Evolutionary conservation across 2,113 vertebrate genomes (phyloP).

Genomic region (Ancistrus triradiatus): DNA sequence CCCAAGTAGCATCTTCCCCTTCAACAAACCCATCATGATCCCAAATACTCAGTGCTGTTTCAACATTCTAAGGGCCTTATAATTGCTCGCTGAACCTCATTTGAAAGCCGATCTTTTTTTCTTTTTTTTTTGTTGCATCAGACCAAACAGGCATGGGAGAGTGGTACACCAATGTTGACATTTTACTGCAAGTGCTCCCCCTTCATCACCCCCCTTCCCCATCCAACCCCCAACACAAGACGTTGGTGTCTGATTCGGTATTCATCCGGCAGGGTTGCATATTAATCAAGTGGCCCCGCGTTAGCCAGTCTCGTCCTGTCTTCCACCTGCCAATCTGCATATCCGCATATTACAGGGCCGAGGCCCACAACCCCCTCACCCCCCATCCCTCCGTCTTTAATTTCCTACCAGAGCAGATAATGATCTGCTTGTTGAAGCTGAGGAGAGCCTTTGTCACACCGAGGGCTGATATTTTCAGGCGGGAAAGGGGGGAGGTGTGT

Average conservation of each 20-base stretch:
- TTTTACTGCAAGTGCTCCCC: constrained; percentile 63
- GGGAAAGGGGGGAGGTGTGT: constrained; percentile 30
- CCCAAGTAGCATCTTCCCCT: constrained; percentile 22
- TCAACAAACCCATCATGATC: constrained; percentile 43
- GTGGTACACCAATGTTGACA: constrained; percentile 65
- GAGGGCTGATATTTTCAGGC: constrained; percentile 68
- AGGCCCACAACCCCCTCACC: constrained; percentile 57
- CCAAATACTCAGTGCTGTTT: constrained; percentile 30
- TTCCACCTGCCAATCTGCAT: constrained; percentile 83
- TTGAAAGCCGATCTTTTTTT: constrained; percentile 34
- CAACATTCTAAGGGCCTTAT: constrained; percentile 35
- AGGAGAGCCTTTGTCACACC: constrained; percentile 79
- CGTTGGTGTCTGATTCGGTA: constrained; percentile 80
- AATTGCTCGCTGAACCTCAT: constrained; percentile 34
- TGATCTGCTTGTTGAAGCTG: constrained; percentile 87
- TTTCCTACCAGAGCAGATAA: constrained; percentile 97
- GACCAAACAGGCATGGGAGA: constrained; percentile 45
- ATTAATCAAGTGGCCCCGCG: constrained; percentile 85
- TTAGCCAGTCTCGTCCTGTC: constrained; percentile 68
- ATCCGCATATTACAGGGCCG: constrained; percentile 85
- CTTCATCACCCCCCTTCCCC: not conserved
- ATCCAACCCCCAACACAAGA: constrained; percentile 59
- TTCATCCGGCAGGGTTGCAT: constrained; percentile 74
- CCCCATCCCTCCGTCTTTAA: constrained; percentile 75
- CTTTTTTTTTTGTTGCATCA: not conserved